Base-by-base conservation (phyloP, 2,113 vertebrate genomes). In the Hiodon alosoides region DNA sequence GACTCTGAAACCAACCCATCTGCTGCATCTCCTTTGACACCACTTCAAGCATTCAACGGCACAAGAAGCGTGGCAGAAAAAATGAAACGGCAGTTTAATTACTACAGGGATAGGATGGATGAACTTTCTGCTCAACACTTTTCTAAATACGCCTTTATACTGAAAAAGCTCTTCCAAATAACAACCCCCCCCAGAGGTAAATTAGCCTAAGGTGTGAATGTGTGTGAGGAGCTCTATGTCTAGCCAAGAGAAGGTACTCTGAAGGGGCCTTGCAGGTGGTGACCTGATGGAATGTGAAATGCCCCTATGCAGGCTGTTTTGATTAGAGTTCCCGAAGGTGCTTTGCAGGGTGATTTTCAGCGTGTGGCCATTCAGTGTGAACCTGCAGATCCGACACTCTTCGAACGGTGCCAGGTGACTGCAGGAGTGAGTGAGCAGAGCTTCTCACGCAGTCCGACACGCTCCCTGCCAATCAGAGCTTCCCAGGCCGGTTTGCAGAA, bases 11-110 rank as follows among this genome's bases (percentile, higher is more conserved):
- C 80, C 69, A 83, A 31, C 81, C 87, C 88, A 89, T 89, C 87
- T 91, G 87, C 86, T 77, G 77, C 83, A 73, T 79, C 87, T 75
- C 82, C 79, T 66, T 81, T 83, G 86, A 86, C 83, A 81, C 57
- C 67, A 78, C 83, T 84, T 79, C 83, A 76, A 84, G 82, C 54
- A 72, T 75, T 74, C 75, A 81, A 86, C 79, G 83, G 81, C 68
- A 70, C 64, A 74, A 31, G 73, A 80, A 76, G 76, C 73, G 52
- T 67, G 73, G 47, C 46, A 67, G 55, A 67, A 64, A 72, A 75
- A 84, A 69, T 62, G 69, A 72, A 79, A 82, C 76, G 73, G 60
- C 73, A 78, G 78, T 80, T 83, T 88, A 89, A 89, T 89, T 87
- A 87, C 85, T 84, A 81, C 75, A 67, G 82, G 84, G 80, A 77